Evolutionary conservation across 2,113 vertebrate species (phyloP), one percentile per base, ranked within the genome.

Genomic region (human): DNA sequence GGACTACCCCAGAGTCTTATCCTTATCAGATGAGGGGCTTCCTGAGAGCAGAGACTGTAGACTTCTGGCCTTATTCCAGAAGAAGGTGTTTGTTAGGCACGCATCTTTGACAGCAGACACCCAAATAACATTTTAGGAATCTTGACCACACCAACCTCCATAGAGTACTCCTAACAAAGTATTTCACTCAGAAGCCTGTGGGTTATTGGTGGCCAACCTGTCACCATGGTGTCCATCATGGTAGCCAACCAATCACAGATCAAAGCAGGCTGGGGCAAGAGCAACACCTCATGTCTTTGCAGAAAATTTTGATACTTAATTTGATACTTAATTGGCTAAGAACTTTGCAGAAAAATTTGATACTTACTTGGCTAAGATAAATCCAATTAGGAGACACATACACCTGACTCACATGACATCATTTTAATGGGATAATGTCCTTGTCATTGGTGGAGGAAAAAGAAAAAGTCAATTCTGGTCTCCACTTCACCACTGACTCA

Each of bases 331-430:
- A 5, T 84, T 94, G 64, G 32, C 64, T 66, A 52, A 95, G 83
- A 87, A 43, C 72, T 76, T 90, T 55, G 30, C 35, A 86, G 72
- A 90, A 87, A 89, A 92, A 73, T 38, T 86, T 95, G 64, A 73
- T 38, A 80, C 55, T 93, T 89, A 97, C 89, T 84, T 94, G 64
- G n/a, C 64, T 66, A 52, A 95, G 83, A 87, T 76, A 73, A 97
- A 66, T 89, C 85, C 95, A 94, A 97, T 96, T 79, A 94, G 85
- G 57, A 89, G 72, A 72, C 57, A 92, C 52, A 92, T 57, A 52
- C 8, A 61, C 84, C 55, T 73, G 32, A 43, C 18, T 94, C 57
- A 59, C 59, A 90, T 90, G 90, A 88, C 64, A 68, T 52, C 64
- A 64, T 38, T 48, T 16, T 89, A 97, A 94, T 91, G 89, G 61